A percentile compares a stretch with the other conserved stretches of the same genome.
These are phyloP conservation scores for Tapirus terrestris DNA, from an alignment of 2,113 vertebrate species.

Conservation along the genomic window DNA sequence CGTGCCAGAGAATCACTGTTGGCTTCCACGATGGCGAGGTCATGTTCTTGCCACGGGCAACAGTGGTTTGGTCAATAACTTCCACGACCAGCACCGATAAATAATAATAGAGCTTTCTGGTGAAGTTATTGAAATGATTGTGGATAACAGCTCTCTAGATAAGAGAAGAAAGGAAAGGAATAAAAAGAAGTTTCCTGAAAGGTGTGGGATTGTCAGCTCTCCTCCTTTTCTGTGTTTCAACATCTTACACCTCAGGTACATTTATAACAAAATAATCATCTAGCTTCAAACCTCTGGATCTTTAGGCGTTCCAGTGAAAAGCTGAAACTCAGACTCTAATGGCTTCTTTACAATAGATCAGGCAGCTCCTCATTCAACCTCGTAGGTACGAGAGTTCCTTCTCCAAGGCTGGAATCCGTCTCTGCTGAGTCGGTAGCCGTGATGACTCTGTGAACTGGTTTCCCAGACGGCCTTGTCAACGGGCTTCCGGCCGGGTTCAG, in stretches of 20 bases:
- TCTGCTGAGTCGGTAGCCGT: neutral
- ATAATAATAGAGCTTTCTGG: neutral
- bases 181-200: neutral
- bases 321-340: neutral
- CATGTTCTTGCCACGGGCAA: slow-evolving; percentile 29
- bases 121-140: slow-evolving; percentile 2
- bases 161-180: neutral
- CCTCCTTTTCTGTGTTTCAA: neutral
- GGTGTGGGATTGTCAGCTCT: neutral
- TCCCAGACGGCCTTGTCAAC: neutral
- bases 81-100: neutral
- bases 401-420: neutral
- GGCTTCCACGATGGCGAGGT: neutral
- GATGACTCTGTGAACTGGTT: neutral
- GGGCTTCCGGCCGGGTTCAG: neutral
- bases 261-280: neutral
- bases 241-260: neutral
- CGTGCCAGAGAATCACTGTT: slow-evolving; percentile 23
- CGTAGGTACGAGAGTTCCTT: neutral
- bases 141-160: neutral
- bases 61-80: neutral
- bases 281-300: neutral
- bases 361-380: neutral
- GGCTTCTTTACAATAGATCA: neutral
- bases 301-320: neutral